Conservation (phyloP, 2,888 invertebrate species). For the Trichopoda pennipes region DNA sequence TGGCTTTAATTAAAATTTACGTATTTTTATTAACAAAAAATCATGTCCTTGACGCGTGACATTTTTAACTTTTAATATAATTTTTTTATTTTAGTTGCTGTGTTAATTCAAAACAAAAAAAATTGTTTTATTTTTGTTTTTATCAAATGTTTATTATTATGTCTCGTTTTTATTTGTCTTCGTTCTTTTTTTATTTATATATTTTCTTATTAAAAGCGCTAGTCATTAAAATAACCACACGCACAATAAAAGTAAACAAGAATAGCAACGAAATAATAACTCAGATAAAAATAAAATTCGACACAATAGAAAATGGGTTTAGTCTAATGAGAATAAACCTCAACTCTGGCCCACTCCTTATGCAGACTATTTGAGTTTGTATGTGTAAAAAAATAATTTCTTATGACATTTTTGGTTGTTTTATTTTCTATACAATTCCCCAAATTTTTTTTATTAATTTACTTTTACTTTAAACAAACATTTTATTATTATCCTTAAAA, state of each 20-base stretch:
- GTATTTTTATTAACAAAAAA: slow-evolving; percentile 31
- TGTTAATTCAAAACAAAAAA: slow-evolving; percentile 10
- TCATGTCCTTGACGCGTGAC: slow-evolving; percentile 62
- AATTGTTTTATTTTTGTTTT: slow-evolving; percentile 33
- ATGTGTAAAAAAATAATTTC: too few species aligned
- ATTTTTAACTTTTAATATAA: slow-evolving; percentile 20
- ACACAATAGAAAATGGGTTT: background rate
- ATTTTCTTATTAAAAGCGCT: background rate
- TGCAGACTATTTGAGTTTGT: background rate
- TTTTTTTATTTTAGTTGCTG: slow-evolving; percentile 7
- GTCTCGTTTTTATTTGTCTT: slow-evolving; percentile 12
- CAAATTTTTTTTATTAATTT: slow-evolving; percentile 8
- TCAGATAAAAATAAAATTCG: slow-evolving; percentile 15
- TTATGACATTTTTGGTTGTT: background rate
- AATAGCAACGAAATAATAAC: background rate
- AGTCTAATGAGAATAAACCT: background rate
- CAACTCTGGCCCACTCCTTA: background rate
- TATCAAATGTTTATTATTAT: slow-evolving; percentile 17
- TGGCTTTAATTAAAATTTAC: background rate
- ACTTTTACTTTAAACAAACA: background rate
- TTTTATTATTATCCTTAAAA: too few species aligned
- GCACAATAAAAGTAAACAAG: slow-evolving; percentile 11
- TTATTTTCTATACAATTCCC: slow-evolving; percentile 15
- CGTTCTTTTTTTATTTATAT: too few species aligned
- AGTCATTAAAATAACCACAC: background rate